Evolutionary conservation across 2,888 invertebrate genomes (phyloP).

Genomic region (Habroteleia sp.): DNA sequence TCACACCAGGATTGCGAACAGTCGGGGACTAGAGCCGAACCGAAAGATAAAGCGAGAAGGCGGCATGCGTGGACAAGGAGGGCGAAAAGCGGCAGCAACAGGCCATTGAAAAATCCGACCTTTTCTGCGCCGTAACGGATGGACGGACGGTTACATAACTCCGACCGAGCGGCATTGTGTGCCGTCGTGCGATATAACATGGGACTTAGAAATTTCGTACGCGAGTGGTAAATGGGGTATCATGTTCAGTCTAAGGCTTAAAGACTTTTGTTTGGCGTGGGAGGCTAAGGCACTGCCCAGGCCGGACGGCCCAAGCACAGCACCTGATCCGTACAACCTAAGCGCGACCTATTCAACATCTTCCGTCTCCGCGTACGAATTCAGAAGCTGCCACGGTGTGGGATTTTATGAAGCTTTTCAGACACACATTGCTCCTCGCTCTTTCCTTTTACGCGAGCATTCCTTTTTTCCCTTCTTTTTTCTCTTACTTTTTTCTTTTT

Average conservation of each 20-base stretch:
- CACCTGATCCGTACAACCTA: conserved; percentile 56
- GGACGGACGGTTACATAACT: conserved; percentile 79
- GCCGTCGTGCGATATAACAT: conserved; percentile 64
- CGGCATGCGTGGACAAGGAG: conserved; percentile 20
- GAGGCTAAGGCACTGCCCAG: conserved; percentile 73
- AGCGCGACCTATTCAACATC: conserved; percentile 67
- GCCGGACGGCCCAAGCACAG: conserved; percentile 64
- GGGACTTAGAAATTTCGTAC: conserved; percentile 79
- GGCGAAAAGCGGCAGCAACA: conserved; percentile 51
- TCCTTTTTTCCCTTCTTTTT: conserved; percentile 3
- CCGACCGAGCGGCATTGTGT: conserved; percentile 71
- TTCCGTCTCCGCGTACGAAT: conserved; percentile 62
- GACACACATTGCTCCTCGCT: conserved; percentile 24
- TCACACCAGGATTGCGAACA: conserved; percentile 68
- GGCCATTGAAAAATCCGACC: conserved; percentile 61
- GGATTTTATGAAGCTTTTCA: conserved; percentile 51
- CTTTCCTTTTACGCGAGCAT: background rate
- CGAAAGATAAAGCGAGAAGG: conserved; percentile 16
- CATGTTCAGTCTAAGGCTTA: conserved; percentile 81
- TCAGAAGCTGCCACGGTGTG: conserved; percentile 45
- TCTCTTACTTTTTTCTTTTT: conserved; percentile 2
- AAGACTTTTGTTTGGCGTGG: conserved; percentile 81
- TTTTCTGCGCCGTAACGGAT: conserved; percentile 66
- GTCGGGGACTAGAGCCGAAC: conserved; percentile 39
- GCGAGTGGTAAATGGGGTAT: conserved; percentile 80